These are phyloP conservation scores for Sialia sialis DNA, from an alignment of 2,113 vertebrate species.

Conservation along the genomic window DNA sequence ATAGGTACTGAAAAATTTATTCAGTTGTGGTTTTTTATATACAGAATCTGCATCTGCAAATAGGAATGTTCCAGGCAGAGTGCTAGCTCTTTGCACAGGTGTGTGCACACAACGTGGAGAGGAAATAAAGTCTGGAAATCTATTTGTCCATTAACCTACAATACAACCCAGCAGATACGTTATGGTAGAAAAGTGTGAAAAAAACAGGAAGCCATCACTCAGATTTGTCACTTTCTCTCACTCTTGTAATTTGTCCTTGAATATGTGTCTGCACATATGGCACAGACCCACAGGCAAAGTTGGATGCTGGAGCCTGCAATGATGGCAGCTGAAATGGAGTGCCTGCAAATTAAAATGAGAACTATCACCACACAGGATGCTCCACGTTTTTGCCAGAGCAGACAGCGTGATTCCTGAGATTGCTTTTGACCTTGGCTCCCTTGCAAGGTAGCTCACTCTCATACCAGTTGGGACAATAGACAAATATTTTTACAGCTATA, in stretches of 20 bases:
- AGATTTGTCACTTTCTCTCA: constrained; percentile 39
- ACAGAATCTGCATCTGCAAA: background rate
- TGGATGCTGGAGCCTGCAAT: constrained; percentile 17
- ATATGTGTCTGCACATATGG: constrained; percentile 37
- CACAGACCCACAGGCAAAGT: constrained; percentile 57
- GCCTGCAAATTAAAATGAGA: constrained; percentile 28
- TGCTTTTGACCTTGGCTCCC: constrained; percentile 44
- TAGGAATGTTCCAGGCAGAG: background rate
- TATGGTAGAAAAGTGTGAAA: background rate
- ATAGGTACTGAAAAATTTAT: background rate
- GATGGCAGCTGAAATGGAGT: constrained; percentile 12
- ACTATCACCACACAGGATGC: background rate
- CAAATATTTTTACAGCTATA: constrained; percentile 59
- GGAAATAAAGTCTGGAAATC: background rate
- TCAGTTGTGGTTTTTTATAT: background rate
- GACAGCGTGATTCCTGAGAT: constrained; percentile 1
- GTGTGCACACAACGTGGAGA: background rate
- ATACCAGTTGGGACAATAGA: constrained; percentile 4
- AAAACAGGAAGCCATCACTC: constrained; percentile 44
- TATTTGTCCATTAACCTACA: background rate
- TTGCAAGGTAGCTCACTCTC: background rate
- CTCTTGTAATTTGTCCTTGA: constrained; percentile 40
- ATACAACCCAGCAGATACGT: background rate
- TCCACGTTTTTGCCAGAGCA: constrained; percentile 10
- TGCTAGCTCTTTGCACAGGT: background rate